Evolutionary conservation across 37 sponge, comb jelly and placozoan species (phyloP), one percentile per base, ranked within the genome.

Genomic region (Beroe forskalii): DNA sequence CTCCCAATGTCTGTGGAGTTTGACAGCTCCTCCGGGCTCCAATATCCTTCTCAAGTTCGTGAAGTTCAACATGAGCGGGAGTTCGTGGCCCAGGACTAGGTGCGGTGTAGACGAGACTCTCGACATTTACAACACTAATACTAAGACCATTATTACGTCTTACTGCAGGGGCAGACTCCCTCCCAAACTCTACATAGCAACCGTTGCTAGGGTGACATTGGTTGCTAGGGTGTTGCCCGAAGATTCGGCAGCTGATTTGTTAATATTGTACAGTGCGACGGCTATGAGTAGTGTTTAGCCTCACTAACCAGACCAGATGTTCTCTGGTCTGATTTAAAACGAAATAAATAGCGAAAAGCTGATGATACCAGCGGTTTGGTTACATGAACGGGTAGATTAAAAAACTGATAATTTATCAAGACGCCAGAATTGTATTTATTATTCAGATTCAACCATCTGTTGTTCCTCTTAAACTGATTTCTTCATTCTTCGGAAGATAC

Each of bases 1-100:
- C 22, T 20, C 86, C 30, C 44, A 80, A 3, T 80, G 86, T 48
- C 14, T 80, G 86, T 80, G 86, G 86, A 41, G 24, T 17, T 24
- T 80, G 6, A 44, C 44, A 22, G 86, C 86, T 0, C 31, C 44
- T 1, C 38, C 28, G 27, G 86, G 86, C 24, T 23, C 38, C 44
- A 44, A 38, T 30, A 80, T 80, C 30, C 40, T 80, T 23, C 44
- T 80, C 55, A 80, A 80, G 38, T 80, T 80, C 55, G 35, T 80
- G 40, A 43, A 43, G 40, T 80, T 80, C 86, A 80, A 43, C 1
- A 43, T 80, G 48, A 33, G 8, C 55, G 55, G 55, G 12, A 44
- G 30, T 3, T 25, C 27, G 2, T 41, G 55, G 44, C n/a, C 55
- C 27, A 8, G 86, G 23, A 23, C 44, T 0, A 3, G 66, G 4